phyloP scores from a whole-genome alignment of 2,797 vertebrate genomes.

The Intellagama lesueurii region DNA sequence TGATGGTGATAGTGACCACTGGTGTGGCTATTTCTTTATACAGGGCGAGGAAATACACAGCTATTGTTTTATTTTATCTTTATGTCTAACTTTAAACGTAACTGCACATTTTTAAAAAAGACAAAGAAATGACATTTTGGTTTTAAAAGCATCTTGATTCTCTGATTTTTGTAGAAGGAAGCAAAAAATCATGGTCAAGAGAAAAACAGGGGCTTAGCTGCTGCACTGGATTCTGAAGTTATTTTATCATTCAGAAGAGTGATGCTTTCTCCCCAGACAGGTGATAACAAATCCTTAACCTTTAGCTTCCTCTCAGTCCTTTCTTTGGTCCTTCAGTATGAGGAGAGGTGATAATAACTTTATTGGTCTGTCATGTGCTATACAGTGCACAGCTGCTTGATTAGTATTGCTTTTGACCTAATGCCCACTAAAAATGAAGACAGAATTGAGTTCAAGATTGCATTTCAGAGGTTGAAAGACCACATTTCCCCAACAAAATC shows the following conservation, averaged over 20 bases:
- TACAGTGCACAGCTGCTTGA: conserved; percentile 43
- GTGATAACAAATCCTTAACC: conserved; percentile 57
- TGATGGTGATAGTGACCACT: not conserved
- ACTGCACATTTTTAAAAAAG: not conserved
- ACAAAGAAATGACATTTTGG: not conserved
- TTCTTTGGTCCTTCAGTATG: conserved; percentile 36
- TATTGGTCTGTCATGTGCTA: conserved; percentile 31
- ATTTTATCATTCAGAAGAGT: conserved; percentile 56
- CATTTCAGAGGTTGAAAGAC: conserved; percentile 54
- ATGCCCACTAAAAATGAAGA: conserved; percentile 55
- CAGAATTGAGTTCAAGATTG: conserved; percentile 61
- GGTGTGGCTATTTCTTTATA: not conserved
- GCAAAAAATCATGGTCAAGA: not conserved
- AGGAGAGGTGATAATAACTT: conserved; percentile 48
- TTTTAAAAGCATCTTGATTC: not conserved
- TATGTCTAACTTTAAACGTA: not conserved
- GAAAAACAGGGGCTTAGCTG: conserved; percentile 5
- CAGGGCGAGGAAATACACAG: not conserved
- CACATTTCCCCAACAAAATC: conserved; percentile 37
- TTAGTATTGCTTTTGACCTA: conserved; percentile 59
- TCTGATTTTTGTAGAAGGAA: not conserved
- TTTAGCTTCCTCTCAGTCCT: conserved; percentile 32
- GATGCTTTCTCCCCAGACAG: conserved; percentile 40
- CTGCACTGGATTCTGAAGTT: conserved; percentile 30
- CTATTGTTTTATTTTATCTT: not conserved